These are phyloP conservation scores for Dolichomitus sp. DNA, from an alignment of 2,888 invertebrate species.

Conservation along the genomic window DNA sequence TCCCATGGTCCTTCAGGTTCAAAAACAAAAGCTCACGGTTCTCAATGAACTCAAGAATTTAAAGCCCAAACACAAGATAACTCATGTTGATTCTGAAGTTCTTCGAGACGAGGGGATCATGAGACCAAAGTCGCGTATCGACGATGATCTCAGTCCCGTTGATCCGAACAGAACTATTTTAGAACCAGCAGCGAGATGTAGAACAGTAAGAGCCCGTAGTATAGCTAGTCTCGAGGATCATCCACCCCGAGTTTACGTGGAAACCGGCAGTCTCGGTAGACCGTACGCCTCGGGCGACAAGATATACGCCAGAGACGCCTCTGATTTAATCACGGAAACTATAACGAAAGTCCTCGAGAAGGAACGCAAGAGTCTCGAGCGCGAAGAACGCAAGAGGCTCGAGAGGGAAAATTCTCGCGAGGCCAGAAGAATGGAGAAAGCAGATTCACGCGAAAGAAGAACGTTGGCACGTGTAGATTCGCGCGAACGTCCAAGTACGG, in stretches of 20 bases:
- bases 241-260: slow-evolving; percentile 75
- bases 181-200: slow-evolving; percentile 69
- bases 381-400: slow-evolving; percentile 79
- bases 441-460: slow-evolving; percentile 76
- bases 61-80: slow-evolving; percentile 83
- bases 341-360: slow-evolving; percentile 77
- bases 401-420: slow-evolving; percentile 79
- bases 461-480: slow-evolving; percentile 78
- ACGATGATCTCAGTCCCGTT: slow-evolving; percentile 82
- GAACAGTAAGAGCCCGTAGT: slow-evolving; percentile 80
- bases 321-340: slow-evolving; percentile 77
- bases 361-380: slow-evolving; percentile 75
- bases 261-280: slow-evolving; percentile 83
- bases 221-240: slow-evolving; percentile 82
- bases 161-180: slow-evolving; percentile 73
- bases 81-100: slow-evolving; percentile 84
- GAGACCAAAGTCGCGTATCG: slow-evolving; percentile 84
- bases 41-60: slow-evolving; percentile 82
- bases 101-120: slow-evolving; percentile 84
- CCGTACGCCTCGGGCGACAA: slow-evolving; percentile 77
- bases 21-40: slow-evolving; percentile 81
- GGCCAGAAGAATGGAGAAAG: slow-evolving; percentile 73
- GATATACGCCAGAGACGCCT: slow-evolving; percentile 71
- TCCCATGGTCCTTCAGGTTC: slow-evolving; percentile 81
- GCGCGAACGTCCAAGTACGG: slow-evolving; percentile 73